phyloP scores from a whole-genome alignment of 2,888 invertebrate species.

The Dasysyrphus albostriatus region DNA sequence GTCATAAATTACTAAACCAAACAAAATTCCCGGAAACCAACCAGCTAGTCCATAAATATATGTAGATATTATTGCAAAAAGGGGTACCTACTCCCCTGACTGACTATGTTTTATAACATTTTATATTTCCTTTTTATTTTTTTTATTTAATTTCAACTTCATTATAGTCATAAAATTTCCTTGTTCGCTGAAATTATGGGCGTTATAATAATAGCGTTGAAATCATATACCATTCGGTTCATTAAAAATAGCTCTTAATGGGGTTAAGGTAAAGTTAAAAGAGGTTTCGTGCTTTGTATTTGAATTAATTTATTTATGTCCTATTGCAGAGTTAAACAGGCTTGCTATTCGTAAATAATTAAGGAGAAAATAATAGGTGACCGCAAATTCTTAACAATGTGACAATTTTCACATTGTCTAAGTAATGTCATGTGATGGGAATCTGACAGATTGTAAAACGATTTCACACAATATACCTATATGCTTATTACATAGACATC shows the following conservation, averaged over 20 bases:
- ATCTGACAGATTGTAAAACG: background rate
- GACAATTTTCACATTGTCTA: constrained; percentile 7
- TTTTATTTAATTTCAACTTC: background rate
- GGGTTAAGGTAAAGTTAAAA: constrained; percentile 6
- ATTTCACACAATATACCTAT: background rate
- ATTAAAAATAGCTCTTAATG: background rate
- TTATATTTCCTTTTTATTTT: too few species aligned
- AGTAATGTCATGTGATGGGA: background rate
- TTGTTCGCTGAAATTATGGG: constrained; percentile 9
- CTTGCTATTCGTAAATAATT: background rate
- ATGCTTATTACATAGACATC: background rate
- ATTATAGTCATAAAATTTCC: constrained; percentile 4
- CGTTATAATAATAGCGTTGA: constrained; percentile 9
- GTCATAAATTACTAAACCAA: constrained; percentile 7
- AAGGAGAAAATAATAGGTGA: background rate
- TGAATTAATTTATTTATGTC: background rate
- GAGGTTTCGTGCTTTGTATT: constrained; percentile 1
- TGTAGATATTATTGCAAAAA: background rate
- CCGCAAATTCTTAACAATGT: constrained; percentile 6
- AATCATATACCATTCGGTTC: constrained; percentile 11
- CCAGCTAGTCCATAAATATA: background rate
- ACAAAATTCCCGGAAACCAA: background rate
- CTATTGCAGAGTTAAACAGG: background rate
- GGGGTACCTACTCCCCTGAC: background rate
- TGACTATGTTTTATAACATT: background rate